Evolutionary conservation across 2,888 invertebrate genomes (phyloP).

Genomic region (Thalpophila matura): DNA sequence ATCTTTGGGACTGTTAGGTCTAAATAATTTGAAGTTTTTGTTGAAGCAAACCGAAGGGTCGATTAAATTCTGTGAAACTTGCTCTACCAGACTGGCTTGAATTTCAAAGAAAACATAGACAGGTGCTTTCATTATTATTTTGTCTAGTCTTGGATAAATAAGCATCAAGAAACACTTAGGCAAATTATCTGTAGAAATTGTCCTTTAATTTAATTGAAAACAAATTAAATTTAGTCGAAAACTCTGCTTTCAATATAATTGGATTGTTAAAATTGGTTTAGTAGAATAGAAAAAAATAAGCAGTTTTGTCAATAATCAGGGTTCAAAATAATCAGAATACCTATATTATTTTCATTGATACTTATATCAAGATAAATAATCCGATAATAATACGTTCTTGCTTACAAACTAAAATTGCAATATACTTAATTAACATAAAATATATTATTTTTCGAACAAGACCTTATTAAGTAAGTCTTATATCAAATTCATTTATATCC

Average conservation of each 20-base stretch:
- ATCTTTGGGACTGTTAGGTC: not conserved
- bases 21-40: conserved; percentile 12
- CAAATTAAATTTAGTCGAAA: not conserved
- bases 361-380: too few relatives aligned
- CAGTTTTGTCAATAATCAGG: too few relatives aligned
- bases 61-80: conserved; percentile 13
- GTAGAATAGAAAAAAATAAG: not conserved
- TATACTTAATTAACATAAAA: too few relatives aligned
- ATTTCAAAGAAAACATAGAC: conserved; percentile 19
- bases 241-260: not conserved
- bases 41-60: not conserved
- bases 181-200: not conserved
- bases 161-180: not conserved
- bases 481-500: too few relatives aligned
- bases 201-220: not conserved
- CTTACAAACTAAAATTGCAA: too few relatives aligned
- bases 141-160: conserved; percentile 3
- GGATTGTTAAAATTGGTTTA: not conserved
- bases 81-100: not conserved
- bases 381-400: too few relatives aligned
- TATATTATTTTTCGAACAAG: too few relatives aligned
- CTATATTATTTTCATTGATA: too few relatives aligned
- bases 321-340: too few relatives aligned
- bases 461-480: too few relatives aligned
- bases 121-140: conserved; percentile 2